Conservation (phyloP, 2,888 invertebrate genomes). For the Elysia crispata region DNA sequence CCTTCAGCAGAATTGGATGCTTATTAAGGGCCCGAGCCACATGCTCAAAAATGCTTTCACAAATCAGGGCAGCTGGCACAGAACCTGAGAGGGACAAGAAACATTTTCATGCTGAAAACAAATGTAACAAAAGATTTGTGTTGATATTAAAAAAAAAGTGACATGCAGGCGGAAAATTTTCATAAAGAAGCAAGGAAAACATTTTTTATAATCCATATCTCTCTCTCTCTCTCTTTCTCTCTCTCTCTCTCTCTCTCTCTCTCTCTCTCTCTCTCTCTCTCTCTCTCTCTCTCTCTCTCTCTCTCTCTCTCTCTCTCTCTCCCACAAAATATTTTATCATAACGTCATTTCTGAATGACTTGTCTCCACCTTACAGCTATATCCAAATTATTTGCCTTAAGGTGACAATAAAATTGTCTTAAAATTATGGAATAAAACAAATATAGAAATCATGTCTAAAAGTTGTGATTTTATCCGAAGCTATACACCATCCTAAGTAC, state of each 20-base stretch:
- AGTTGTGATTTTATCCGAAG: too few relatives aligned
- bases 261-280: not conserved
- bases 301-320: conserved; percentile 30
- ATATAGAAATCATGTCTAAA: too few relatives aligned
- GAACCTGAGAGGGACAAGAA: conserved; percentile 63
- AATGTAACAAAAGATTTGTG: too few relatives aligned
- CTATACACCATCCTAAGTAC: too few relatives aligned
- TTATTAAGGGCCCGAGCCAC: conserved; percentile 69
- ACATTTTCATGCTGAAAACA: too few relatives aligned
- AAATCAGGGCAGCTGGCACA: conserved; percentile 70
- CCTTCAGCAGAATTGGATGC: conserved; percentile 72
- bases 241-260: conserved; percentile 29
- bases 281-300: conserved; percentile 14
- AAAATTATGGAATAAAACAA: too few relatives aligned
- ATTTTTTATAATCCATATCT: not conserved
- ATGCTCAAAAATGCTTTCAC: conserved; percentile 77
- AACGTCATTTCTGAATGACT: not conserved
- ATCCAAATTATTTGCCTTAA: too few relatives aligned
- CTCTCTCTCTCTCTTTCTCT: conserved; percentile 24
- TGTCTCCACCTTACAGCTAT: too few relatives aligned
- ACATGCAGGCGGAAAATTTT: too few relatives aligned
- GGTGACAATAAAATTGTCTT: too few relatives aligned
- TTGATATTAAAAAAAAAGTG: too few relatives aligned
- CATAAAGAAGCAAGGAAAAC: too few relatives aligned
- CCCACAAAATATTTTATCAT: not conserved